Evolutionary conservation across 2,113 vertebrate genomes (phyloP), one percentile per base, ranked within the genome.

Genomic region (Oreochromis tanganicae): DNA sequence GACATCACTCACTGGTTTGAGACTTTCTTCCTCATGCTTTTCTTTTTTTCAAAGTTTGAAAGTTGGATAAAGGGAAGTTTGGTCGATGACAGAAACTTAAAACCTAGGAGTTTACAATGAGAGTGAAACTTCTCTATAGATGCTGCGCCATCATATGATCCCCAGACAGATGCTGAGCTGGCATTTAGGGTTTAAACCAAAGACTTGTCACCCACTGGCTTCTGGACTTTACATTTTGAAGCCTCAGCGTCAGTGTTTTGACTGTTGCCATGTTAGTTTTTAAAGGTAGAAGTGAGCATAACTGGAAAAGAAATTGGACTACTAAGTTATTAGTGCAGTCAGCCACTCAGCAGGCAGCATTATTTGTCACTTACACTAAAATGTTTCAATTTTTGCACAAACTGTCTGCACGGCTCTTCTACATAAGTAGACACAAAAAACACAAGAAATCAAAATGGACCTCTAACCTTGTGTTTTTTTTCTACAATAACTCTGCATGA

Each of bases 211-310:
- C n/a, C 61, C 34, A 21, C 61, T 7, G 19, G 19, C 3, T 68
- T 41, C 63, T n/a, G 61, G 17, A 36, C 61, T 38, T 36, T 68
- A 19, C 61, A n/a, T 36, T 66, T n/a, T 36, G 19, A 66, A 10
- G 21, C 16, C 21, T 27, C 41, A 46, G 68, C 1, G 1, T 73
- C 0, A 17, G 3, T 17, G 41, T 29, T 6, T 48, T 29, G 0
- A 27, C 41, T 75, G 9, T 46, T 48, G 68, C 24, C 0, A 17
- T 48, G 68, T 19, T 19, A 0, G 24, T 48, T 75, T 46, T 73
- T 73, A 17, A 46, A 73, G 21, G 41, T 46, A 48, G 9, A 75
- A 5, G 63, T 71, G 3, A 24, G 11, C 11, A 4, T 2, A 71
- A 41, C 3, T 71, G n/a, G 12, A 71, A 41, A 21, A 43, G n/a